Percentiles rank a stretch among this genome's conserved stretches.
phyloP scores from a whole-genome alignment of 2,888 invertebrate species.

The Cerceris ruficornis region DNA sequence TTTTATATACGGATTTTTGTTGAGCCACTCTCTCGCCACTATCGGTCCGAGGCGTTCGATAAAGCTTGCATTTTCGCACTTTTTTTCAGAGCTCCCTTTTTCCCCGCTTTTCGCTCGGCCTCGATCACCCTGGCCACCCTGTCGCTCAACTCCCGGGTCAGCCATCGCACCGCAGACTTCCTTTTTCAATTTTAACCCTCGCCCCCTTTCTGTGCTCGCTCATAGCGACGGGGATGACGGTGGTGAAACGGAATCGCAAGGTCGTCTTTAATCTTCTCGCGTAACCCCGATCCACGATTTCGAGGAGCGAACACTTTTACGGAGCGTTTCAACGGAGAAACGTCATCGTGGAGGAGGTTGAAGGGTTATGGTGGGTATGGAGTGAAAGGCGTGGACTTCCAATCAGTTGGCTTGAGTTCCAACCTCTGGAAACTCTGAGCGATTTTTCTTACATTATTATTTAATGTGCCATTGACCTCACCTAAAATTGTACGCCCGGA shows the following conservation, averaged over 20 bases:
- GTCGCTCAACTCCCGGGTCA: slow-evolving; percentile 5
- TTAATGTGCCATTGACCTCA: too few relatives aligned
- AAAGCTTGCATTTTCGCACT: slow-evolving; percentile 43
- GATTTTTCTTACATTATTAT: too few relatives aligned
- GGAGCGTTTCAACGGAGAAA: too few relatives aligned
- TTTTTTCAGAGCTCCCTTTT: slow-evolving; percentile 19
- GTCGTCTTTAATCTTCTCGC: background rate
- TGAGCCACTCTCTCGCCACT: slow-evolving; percentile 17
- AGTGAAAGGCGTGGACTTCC: too few relatives aligned
- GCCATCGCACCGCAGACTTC: slow-evolving; percentile 41
- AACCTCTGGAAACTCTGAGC: too few relatives aligned
- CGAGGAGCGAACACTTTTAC: too few relatives aligned
- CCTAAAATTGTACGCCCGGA: too few relatives aligned
- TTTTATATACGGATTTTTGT: slow-evolving; percentile 37
- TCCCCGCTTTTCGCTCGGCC: slow-evolving; percentile 7
- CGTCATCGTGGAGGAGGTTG: too few relatives aligned
- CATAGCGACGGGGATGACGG: background rate
- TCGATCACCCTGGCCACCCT: slow-evolving; percentile 33
- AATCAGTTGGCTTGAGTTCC: too few relatives aligned
- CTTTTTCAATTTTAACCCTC: slow-evolving; percentile 52
- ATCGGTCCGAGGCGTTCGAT: slow-evolving; percentile 8
- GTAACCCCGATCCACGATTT: background rate
- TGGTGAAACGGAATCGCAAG: background rate
- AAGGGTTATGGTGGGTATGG: too few relatives aligned
- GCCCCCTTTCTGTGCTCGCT: background rate